phyloP scores from a whole-genome alignment of 2,797 vertebrate species.

The Tenualosa thibaudeaui region DNA sequence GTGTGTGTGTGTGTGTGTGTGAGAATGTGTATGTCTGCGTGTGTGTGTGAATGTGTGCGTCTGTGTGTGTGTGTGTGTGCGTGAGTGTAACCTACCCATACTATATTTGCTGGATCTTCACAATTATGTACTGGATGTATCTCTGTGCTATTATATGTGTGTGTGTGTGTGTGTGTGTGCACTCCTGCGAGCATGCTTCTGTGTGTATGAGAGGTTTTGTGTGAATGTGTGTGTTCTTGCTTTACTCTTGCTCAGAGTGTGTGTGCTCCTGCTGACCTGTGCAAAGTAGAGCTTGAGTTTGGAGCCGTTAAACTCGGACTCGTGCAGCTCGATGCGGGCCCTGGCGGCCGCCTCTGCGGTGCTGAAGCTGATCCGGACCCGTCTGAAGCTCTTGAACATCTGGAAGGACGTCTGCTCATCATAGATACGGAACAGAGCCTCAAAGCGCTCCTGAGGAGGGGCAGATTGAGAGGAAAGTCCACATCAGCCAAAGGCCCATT shows the following conservation, averaged over 20 bases:
- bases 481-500: no score
- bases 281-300: conserved; percentile 88
- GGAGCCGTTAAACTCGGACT: conserved; percentile 88
- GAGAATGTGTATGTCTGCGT: not conserved
- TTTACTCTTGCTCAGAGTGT: not conserved
- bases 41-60: not conserved
- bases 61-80: not conserved
- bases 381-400: conserved; percentile 94
- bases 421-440: conserved; percentile 89
- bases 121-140: not conserved
- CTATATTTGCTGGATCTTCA: no score
- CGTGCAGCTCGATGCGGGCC: conserved; percentile 92
- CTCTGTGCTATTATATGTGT: not conserved
- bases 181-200: not conserved
- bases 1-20: not conserved
- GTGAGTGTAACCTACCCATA: not conserved
- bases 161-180: not conserved
- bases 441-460: conserved; percentile 85
- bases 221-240: not conserved
- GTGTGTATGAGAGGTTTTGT: not conserved
- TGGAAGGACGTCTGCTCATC: conserved; percentile 91
- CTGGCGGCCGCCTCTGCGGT: conserved; percentile 91
- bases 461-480: no score
- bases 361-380: conserved; percentile 96
- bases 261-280: not conserved